Evolutionary conservation across 2,797 vertebrate genomes (phyloP).

Genomic region (Eulemur rubriventer): DNA sequence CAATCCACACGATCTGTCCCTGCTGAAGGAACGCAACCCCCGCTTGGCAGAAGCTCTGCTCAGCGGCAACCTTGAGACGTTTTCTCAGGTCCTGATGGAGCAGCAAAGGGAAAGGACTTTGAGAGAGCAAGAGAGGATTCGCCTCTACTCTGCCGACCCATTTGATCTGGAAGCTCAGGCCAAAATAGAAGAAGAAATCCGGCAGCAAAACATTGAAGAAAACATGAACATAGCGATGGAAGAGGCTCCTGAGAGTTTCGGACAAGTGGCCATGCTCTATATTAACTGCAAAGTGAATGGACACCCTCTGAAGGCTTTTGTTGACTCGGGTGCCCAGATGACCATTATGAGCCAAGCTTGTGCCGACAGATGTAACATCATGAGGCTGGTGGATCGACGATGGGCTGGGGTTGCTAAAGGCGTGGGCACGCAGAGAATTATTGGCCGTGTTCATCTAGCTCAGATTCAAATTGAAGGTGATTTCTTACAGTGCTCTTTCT

Average conservation of each 20-base stretch:
- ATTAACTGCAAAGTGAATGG: constrained; percentile 99
- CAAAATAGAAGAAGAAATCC: constrained; percentile 98
- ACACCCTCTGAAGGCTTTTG: constrained; percentile 97
- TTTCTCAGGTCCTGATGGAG: constrained; percentile 94
- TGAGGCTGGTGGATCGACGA: constrained; percentile 95
- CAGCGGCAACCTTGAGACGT: constrained; percentile 94
- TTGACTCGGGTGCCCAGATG: constrained; percentile 99
- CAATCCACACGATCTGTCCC: constrained; percentile 95
- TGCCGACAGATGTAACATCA: constrained; percentile 96
- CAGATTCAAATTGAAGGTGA: constrained; percentile 99
- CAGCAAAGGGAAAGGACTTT: constrained; percentile 94
- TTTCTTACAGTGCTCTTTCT: constrained; percentile 97
- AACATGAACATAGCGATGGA: constrained; percentile 99
- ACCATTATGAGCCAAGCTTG: constrained; percentile 99
- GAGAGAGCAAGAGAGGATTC: constrained; percentile 94
- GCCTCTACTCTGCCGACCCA: constrained; percentile 93
- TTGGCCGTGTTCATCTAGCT: constrained; percentile 97
- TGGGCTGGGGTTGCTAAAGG: constrained; percentile 99
- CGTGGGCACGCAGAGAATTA: constrained; percentile 97
- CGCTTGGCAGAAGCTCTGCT: constrained; percentile 94
- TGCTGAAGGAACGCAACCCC: constrained; percentile 96
- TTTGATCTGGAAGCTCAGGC: constrained; percentile 97
- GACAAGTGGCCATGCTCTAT: constrained; percentile 99
- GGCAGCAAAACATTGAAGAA: constrained; percentile 98
- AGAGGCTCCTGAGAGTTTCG: constrained; percentile 98